Conservation (phyloP, 2,888 invertebrate genomes). For the Tipula lateralis region DNA sequence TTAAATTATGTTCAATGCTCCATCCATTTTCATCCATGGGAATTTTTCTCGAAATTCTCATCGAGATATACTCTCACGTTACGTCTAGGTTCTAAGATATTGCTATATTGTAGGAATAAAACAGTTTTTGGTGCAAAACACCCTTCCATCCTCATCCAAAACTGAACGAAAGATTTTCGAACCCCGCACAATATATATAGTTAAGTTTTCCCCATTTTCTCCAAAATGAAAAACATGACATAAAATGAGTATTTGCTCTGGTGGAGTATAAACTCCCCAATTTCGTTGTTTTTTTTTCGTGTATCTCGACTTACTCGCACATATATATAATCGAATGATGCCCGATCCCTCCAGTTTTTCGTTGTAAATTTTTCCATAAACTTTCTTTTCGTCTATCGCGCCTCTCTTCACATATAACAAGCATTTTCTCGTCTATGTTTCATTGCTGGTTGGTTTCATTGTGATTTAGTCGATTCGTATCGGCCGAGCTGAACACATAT, state of each 20-base stretch:
- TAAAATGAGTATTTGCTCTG: no score
- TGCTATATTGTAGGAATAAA: no score
- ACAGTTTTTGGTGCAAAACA: background rate
- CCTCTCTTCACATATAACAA: background rate
- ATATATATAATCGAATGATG: background rate
- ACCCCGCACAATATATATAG: background rate
- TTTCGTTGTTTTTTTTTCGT: background rate
- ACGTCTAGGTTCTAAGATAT: background rate
- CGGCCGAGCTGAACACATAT: conserved; percentile 6
- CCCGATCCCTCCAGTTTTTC: background rate
- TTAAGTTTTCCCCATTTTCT: background rate
- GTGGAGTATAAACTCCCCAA: background rate
- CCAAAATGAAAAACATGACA: no score
- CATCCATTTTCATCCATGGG: background rate
- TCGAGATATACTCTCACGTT: background rate
- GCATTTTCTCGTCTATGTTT: background rate
- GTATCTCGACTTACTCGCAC: background rate
- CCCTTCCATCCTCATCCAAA: background rate
- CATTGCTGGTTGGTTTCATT: background rate
- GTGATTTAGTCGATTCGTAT: background rate
- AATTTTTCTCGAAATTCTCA: background rate
- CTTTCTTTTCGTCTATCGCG: background rate
- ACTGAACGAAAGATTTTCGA: background rate
- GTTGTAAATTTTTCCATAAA: conserved; percentile 9
- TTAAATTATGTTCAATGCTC: background rate